Base-by-base conservation (phyloP, 2,113 vertebrate species). In the Cromileptes altivelis region DNA sequence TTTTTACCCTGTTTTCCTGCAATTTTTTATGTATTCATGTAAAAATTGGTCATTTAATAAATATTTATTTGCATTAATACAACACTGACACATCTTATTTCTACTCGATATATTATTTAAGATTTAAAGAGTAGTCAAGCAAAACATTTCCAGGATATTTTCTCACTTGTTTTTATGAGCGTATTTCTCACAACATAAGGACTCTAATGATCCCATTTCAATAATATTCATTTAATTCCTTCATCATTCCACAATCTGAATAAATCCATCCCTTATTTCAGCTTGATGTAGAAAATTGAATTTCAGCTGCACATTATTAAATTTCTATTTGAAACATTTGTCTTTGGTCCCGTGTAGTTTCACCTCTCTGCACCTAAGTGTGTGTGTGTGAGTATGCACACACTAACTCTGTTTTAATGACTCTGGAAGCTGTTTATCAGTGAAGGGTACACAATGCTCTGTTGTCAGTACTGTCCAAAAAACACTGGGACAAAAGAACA, bases 371-470 rank as follows among this genome's bases (percentile, higher is more conserved):
- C 6, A 7, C 23, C 65, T 50, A 12, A 64, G 30, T 75, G 70
- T 74, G 40, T 83, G 72, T 37, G 64, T 70, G 42, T 60, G 75
- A 30, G 23, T 55, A 18, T 25, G 21, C 56, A 42, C 65, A 53
- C 53, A 75, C 88, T 80, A 88, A 92, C 80, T 81, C 82, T 81
- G 77, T 91, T 86, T 87, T 91, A 92, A 92, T 85, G 90, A 91
- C 81, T 86, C 70, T 88, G 76, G 85, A 88, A 91, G 93, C 88
- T 90, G 87, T 93, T 94, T 92, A 92, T 92, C 75, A 91, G 88
- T 94, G 89, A 95, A 87, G 89, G 87, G 82, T 87, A 91, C 76
- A 94, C 91, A 95, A 92, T 91, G 79, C 88, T 86, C 40, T 84
- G 76, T 84, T 92, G 91, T 90, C 91, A 93, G 60, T 23, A 0